Base-by-base conservation (phyloP, 2,797 vertebrate genomes). In the Phalloptychus januarius region DNA sequence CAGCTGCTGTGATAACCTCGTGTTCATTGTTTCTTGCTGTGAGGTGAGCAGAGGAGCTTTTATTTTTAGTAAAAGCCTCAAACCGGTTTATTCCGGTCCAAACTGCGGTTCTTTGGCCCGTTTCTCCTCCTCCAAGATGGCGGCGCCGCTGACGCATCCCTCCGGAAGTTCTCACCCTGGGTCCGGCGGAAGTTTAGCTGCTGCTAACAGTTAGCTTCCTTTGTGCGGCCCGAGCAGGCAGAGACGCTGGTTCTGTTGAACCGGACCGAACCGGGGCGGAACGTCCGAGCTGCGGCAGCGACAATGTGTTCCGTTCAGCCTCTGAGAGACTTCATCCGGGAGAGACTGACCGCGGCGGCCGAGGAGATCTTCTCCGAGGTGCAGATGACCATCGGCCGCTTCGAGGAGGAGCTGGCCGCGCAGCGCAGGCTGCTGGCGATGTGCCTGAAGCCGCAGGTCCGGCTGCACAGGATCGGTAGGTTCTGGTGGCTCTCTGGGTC, bases 331-430 rank as follows among this genome's bases (percentile, higher is more conserved):
- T 73, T 54, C 2, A 52, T 73, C 31, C 23, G 46, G 4, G 4
- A 72, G 33, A 23, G 71, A 11, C 46, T 50, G 23, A 4, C 46
- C 28, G 71, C 71, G 2, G 71, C 71, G 25, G 71, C 71, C 12
- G 71, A 73, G 11, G 71, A 73, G 23, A 73, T 73, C 46, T 40
- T 73, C 33, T 71, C 70, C 44, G 70, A 73, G 71, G 48, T 73
- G 20, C 31, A 73, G 48, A n/a, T 25, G 6, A 73, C 31, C 71
- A 3, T 73, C 16, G n/a, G 45, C 33, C 48, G 38, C 33, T n/a
- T 54, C 5, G 23, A 73, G 20, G 72, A 54, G 33, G 72, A 73
- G 72, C 23, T 38, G 48, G 46, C 23, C 2, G 31, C 46, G 5
- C 48, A 54, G 48, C 20, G 73, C 2, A 46, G 3, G 61, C 61